Evolutionary conservation across 1,140 invertebrate species (phyloP).

Genomic region (Harlomillsia oculata): DNA sequence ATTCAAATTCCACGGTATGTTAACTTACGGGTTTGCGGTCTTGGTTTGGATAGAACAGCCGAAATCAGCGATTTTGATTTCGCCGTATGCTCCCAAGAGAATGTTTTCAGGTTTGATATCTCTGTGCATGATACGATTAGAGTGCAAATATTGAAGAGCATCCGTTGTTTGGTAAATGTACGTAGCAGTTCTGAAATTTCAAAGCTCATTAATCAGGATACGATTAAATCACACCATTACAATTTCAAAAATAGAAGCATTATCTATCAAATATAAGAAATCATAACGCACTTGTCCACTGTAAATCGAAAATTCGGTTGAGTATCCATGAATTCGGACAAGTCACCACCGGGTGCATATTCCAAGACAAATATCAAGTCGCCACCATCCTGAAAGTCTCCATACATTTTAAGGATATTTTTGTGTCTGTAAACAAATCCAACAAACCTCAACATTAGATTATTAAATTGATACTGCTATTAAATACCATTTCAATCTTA

Average conservation of each 20-base stretch:
- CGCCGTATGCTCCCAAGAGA: conserved; percentile 24
- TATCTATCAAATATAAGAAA: no score
- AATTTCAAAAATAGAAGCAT: background rate
- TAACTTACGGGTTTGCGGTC: no score
- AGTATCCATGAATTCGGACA: conserved; percentile 65
- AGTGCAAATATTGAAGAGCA: conserved; percentile 51
- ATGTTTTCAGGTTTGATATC: conserved; percentile 41
- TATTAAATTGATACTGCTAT: no score
- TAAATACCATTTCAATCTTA: no score
- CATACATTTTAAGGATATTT: conserved; percentile 75
- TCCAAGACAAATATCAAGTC: conserved; percentile 86
- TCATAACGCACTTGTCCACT: conserved; percentile 32
- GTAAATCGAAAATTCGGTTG: conserved; percentile 56
- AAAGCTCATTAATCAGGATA: background rate
- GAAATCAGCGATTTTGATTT: conserved; percentile 30
- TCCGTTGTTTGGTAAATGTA: conserved; percentile 40
- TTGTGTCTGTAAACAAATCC: conserved; percentile 65
- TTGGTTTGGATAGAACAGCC: conserved; percentile 41
- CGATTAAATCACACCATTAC: background rate
- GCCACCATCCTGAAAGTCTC: conserved; percentile 83
- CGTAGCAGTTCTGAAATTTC: conserved; percentile 32
- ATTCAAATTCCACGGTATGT: conserved; percentile 5
- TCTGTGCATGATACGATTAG: conserved; percentile 45
- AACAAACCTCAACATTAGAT: no score
- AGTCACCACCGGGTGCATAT: conserved; percentile 82